Evolutionary conservation across 1,140 invertebrate species (phyloP).

Genomic region (Conopomorpha cramerella): DNA sequence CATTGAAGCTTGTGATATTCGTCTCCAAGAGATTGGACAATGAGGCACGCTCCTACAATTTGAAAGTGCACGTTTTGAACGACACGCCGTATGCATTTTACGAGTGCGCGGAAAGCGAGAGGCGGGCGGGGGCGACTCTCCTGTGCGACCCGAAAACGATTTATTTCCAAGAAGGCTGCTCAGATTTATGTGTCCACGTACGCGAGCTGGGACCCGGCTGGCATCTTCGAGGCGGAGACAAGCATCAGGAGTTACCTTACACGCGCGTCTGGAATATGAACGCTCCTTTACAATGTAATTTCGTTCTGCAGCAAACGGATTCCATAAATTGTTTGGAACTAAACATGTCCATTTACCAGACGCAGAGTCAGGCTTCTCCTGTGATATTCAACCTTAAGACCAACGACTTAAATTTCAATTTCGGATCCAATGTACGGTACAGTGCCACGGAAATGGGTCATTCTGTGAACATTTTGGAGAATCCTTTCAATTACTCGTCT

Average conservation of each 20-base stretch:
- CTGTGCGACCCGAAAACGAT: conserved; percentile 88
- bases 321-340: conserved; percentile 51
- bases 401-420: conserved; percentile 53
- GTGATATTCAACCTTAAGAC: conserved; percentile 54
- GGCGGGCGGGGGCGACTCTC: conserved; percentile 79
- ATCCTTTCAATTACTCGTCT: conserved; percentile 54
- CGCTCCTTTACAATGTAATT: conserved; percentile 82
- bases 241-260: conserved; percentile 90
- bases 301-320: conserved; percentile 74
- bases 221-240: conserved; percentile 80
- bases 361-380: conserved; percentile 49
- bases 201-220: conserved; percentile 68
- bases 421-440: conserved; percentile 41
- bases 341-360: conserved; percentile 47
- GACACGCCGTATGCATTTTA: conserved; percentile 89
- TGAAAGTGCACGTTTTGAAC: conserved; percentile 79
- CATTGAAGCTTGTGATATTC: conserved; percentile 84
- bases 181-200: conserved; percentile 76
- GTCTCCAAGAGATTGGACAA: conserved; percentile 68
- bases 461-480: conserved; percentile 46
- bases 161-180: conserved; percentile 85
- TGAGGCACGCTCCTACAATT: conserved; percentile 62
- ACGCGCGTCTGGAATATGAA: conserved; percentile 86
- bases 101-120: conserved; percentile 76
- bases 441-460: conserved; percentile 35